Evolutionary conservation across 2,797 vertebrate species (phyloP).

Genomic region (Chelonia mydas): DNA sequence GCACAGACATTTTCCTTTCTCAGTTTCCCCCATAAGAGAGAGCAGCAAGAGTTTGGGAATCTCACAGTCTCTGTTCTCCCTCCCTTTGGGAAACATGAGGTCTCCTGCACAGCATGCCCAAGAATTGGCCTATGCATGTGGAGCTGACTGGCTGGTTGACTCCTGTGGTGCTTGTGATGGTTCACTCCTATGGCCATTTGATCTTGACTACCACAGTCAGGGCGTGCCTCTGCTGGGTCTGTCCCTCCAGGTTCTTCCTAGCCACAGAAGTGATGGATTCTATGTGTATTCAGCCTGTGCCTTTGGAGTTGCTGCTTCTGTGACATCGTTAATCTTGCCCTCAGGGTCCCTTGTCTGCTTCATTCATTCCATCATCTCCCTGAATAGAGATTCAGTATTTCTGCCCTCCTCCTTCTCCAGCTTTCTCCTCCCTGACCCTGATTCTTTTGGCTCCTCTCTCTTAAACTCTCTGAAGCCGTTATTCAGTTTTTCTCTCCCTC

Average conservation of each 20-base stretch:
- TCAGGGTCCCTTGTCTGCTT: conserved; percentile 36
- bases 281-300: background rate
- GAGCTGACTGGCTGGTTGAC: background rate
- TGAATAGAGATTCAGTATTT: conserved; percentile 36
- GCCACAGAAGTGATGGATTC: background rate
- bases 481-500: background rate
- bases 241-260: background rate
- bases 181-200: background rate
- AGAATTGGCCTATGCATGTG: background rate
- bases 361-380: conserved; percentile 33
- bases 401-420: conserved; percentile 11
- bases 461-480: conserved; percentile 34
- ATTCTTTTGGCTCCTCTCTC: conserved; percentile 11
- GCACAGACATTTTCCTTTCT: background rate
- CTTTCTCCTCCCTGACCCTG: conserved; percentile 41
- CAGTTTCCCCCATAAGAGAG: background rate
- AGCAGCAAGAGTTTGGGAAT: background rate
- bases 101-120: background rate
- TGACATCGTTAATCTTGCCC: conserved; percentile 41
- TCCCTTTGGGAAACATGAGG: background rate
- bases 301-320: conserved; percentile 11
- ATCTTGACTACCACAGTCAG: background rate
- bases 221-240: background rate
- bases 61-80: background rate
- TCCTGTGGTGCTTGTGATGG: background rate